Evolutionary conservation across 2,888 invertebrate species (phyloP), one percentile per base, ranked within the genome.

Genomic region (Limulus polyphemus): DNA sequence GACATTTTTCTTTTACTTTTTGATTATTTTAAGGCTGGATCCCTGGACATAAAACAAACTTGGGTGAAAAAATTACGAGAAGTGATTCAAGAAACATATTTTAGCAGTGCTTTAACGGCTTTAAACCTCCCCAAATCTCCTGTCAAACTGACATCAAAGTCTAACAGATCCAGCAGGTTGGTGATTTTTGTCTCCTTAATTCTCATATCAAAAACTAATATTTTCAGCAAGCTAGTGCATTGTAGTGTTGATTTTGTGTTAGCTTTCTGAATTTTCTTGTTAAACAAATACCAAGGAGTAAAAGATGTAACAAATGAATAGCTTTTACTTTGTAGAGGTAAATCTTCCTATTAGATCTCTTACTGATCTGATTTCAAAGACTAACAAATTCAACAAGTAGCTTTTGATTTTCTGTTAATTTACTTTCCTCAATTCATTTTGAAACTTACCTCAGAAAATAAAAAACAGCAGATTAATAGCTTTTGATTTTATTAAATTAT

Each of bases 61-160:
- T 98, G 98, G 97, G 94, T 97, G 65, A 92, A 93, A 73, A 87
- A 93, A 73, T 81, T 98, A 61, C 81, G 95, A 65, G 95, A 97
- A 78, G 88, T 97, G 62, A 94, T 97, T 75, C 93, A 93, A 80
- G 93, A 93, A 78, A 92, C 92, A 0, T 93, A 90, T 79, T 91
- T 93, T 80, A 90, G 88, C 73, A 85, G 88, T 49, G 87, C 88
- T 1, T 82, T 87, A 74, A 90, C 67, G 10, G 67, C 91, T 16
- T 70, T 76, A 56, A 74, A 75, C 61, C 59, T 71, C n/a, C 65
- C 68, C 3, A 65, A 64, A 49, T 64, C 83, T 66, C 90, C 90
- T 17, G 87, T 88, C 72, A 80, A 83, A 49, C 83, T 85, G 60
- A 49, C 60, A 48, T 65, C 62, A 17, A 82, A 83, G 71, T 87